These are phyloP conservation scores for Struthio camelus DNA, from an alignment of 2,113 vertebrate species.

Conservation along the genomic window DNA sequence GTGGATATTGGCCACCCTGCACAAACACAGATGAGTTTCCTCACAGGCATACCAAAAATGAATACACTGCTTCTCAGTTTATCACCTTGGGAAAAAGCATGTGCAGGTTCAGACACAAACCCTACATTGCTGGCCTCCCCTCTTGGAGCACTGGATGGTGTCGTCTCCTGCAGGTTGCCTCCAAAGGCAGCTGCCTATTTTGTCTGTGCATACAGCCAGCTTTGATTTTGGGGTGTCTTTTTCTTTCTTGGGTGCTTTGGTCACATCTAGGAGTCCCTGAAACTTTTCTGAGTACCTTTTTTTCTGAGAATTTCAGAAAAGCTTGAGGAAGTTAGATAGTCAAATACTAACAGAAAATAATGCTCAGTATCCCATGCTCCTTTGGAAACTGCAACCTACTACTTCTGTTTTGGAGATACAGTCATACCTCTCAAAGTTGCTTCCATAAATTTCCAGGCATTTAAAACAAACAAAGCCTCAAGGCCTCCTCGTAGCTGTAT, in stretches of 20 bases:
- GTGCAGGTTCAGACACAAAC: not conserved
- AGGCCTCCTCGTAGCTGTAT: not conserved
- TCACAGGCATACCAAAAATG: not conserved
- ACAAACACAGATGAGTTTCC: not conserved
- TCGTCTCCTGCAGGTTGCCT: not conserved
- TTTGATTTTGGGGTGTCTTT: not conserved
- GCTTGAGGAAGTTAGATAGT: not conserved
- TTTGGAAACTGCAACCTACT: not conserved
- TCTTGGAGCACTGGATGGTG: not conserved
- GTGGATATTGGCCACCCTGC: not conserved
- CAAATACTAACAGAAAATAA: not conserved
- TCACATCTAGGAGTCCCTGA: not conserved
- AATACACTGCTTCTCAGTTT: not conserved
- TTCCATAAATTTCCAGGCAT: not conserved
- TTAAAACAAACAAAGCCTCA: not conserved
- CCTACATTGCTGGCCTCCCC: accelerated
- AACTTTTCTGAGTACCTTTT: not conserved
- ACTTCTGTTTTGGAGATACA: not conserved
- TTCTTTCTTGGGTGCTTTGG: not conserved
- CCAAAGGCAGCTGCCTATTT: not conserved
- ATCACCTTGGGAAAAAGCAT: not conserved
- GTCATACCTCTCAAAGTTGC: not conserved
- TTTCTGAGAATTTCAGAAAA: not conserved
- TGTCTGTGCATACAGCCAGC: not conserved
- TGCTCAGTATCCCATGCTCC: not conserved